Evolutionary conservation across 2,797 vertebrate genomes (phyloP).

Genomic region (Hylomyscus alleni): DNA sequence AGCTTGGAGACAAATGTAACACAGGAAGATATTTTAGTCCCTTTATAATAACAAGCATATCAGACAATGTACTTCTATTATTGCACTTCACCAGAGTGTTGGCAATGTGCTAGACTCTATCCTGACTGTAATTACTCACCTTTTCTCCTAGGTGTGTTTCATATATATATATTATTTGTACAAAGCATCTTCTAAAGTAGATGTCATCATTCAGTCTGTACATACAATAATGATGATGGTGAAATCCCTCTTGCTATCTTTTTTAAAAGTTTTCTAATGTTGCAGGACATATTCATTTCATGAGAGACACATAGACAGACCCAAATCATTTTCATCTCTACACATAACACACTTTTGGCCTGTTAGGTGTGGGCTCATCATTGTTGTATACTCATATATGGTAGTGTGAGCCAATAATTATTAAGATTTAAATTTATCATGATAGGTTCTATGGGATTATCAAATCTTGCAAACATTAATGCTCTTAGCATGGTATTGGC

Average conservation of each 20-base stretch:
- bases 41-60: constrained; percentile 48
- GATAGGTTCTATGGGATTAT: neutral
- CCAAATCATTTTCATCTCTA: neutral
- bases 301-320: neutral
- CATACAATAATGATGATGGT: neutral
- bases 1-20: constrained; percentile 40
- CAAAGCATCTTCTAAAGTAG: constrained; percentile 6
- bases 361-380: neutral
- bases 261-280: neutral
- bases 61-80: constrained; percentile 18
- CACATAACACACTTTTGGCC: neutral
- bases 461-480: neutral
- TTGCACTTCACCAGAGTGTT: constrained; percentile 34
- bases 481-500: neutral
- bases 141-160: neutral
- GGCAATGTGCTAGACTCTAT: constrained; percentile 62
- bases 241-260: neutral
- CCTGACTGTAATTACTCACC: neutral
- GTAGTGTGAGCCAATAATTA: neutral
- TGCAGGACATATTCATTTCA: neutral
- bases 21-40: constrained; percentile 59
- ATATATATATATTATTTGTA: neutral
- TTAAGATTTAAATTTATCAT: neutral
- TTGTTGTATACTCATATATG: neutral
- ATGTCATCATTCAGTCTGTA: neutral